Base-by-base conservation (phyloP, 2,888 invertebrate genomes). In the Hybos culiciformis region DNA sequence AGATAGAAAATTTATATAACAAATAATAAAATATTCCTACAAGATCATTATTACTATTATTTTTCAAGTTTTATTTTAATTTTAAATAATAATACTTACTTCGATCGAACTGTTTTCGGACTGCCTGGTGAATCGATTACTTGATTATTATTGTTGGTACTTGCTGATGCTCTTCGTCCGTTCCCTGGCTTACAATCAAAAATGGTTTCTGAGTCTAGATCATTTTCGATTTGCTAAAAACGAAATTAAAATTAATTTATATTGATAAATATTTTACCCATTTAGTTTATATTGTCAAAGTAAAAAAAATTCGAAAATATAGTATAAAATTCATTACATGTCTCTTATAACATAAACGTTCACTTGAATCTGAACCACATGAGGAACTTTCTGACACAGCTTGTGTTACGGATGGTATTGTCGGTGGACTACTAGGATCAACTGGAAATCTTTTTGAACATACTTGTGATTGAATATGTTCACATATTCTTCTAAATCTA, bases 401-500 rank as follows among this genome's bases (percentile, higher is more conserved):
- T 52, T 64, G 65, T 26, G 67, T 63, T 12, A 66, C 63, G 12
- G 60, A 61, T 43, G 63, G 56, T 31, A 63, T 62, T 38, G 58
- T 60, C 36, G 63, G 61, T 50, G 67, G 67, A 56, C 67, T 67
- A 50, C 58, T 66, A n/a, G n/a, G n/a, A 39, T 63, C 62, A 20
- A 66, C 66, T 48, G 65, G 61, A 54, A 65, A 61, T 63, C 74
- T 66, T 67, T 70, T 59, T 56, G 69, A 67, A 43, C 76, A 75
- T 53, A 86, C 83, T 51, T 88, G 87, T 24, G 83, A 77, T 63
- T 96, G 94, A 51, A 96, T 88, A 68, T 94, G 91, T 62, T 96
- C 96, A 69, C 94, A 94, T 52, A 96, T 90, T 55, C 94, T 77
- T 43, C 93, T 77, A 70, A 96, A 96, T 48, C 96, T 77, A 43